These are phyloP conservation scores for Kradibia gibbosae DNA, from an alignment of 1,140 invertebrate genomes.

Conservation along the genomic window DNA sequence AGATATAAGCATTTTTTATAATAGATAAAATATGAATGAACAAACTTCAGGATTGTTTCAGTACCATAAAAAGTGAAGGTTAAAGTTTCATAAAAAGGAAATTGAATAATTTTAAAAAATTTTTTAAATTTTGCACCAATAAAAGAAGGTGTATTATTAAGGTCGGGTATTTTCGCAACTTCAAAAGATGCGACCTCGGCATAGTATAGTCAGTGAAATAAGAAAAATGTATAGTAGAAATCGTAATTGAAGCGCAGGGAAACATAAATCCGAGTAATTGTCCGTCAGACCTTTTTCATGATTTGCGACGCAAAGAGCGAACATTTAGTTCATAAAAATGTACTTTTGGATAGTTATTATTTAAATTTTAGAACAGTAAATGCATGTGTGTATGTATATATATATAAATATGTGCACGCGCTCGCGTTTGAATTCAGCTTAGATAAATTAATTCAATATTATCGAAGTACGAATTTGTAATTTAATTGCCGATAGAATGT, in stretches of 20 bases:
- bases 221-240: constrained; percentile 33
- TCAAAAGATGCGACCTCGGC: constrained; percentile 35
- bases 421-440: no score
- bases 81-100: constrained; percentile 30
- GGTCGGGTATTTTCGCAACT: constrained; percentile 29
- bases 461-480: no score
- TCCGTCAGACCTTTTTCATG: constrained; percentile 22
- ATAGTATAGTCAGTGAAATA: constrained; percentile 2
- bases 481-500: no score
- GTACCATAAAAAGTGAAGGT: constrained; percentile 6
- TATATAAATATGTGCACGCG: no score
- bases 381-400: no score
- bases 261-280: constrained; percentile 37
- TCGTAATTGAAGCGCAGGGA: constrained; percentile 34
- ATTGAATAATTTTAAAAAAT: constrained; percentile 26
- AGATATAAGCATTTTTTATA: neutral
- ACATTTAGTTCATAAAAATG: constrained; percentile 5
- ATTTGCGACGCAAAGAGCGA: neutral
- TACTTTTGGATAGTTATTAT: neutral
- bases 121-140: constrained; percentile 26
- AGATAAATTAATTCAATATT: no score
- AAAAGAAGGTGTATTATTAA: constrained; percentile 37
- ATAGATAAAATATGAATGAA: neutral
- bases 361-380: neutral
- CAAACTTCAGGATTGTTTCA: neutral